These are phyloP conservation scores for Uropsilus gracilis DNA, from an alignment of 2,113 vertebrate species.

Conservation along the genomic window DNA sequence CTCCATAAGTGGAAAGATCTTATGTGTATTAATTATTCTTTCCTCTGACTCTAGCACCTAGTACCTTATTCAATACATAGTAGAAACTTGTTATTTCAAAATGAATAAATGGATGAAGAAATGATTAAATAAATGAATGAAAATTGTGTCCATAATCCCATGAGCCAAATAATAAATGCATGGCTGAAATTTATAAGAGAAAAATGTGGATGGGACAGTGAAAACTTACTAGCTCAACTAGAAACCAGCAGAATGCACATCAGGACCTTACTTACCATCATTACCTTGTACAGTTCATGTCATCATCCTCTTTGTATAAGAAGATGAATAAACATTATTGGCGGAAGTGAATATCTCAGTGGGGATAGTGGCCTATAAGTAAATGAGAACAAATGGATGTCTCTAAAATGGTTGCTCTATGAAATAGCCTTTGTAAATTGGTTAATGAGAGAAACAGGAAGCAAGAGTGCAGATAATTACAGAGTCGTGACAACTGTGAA, in stretches of 20 bases:
- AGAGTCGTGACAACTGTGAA: slow-evolving; percentile 21
- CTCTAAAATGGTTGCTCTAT: slow-evolving; percentile 25
- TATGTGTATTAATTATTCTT: slow-evolving; percentile 24
- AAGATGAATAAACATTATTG: slow-evolving; percentile 19
- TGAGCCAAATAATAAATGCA: background rate
- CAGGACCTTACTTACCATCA: background rate
- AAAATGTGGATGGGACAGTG: background rate
- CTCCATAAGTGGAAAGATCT: background rate
- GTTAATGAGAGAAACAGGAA: slow-evolving; percentile 64
- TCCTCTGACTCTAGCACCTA: slow-evolving; percentile 18
- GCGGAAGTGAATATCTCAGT: slow-evolving; percentile 20
- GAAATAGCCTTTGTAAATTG: slow-evolving; percentile 39
- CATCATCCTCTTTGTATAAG: background rate
- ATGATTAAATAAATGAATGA: background rate
- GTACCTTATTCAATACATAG: background rate
- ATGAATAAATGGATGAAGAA: background rate
- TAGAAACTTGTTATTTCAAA: slow-evolving; percentile 25
- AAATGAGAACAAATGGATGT: slow-evolving; percentile 54
- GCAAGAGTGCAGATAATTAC: slow-evolving; percentile 23
- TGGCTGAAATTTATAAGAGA: background rate
- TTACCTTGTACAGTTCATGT: background rate
- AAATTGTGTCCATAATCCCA: background rate
- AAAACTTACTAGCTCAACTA: background rate
- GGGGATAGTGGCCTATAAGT: slow-evolving; percentile 16
- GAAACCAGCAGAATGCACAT: background rate